Base-by-base conservation (phyloP, 2,888 invertebrate species). In the Rotaria socialis region DNA sequence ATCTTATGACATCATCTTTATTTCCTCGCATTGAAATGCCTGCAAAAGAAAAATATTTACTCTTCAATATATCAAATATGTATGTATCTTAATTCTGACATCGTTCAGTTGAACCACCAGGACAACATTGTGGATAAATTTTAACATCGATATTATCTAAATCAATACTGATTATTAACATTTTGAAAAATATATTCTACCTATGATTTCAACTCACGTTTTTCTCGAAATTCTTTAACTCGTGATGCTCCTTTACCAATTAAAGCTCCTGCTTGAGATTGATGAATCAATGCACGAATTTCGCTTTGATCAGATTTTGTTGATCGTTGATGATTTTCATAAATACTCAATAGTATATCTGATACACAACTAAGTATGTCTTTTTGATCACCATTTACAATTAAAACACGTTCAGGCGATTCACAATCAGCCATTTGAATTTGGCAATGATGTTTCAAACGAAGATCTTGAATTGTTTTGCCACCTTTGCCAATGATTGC, bases 381-480 rank as follows among this genome's bases (percentile, higher is more conserved):
- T 24, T 22, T 47, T 14, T 47, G 43, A 47, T 80, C 80, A 24
- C 80, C 80, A 47, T 43, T 80, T 10, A 80, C 14, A n/a, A 47
- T 80, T 47, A 80, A 80, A 47, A 80, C 80, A 97, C 98, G 97
- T 97, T 99, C 98, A 94, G 98, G 98, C 94, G 97, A 97, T 94
- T 96, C 96, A 94, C 96, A 97, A 95, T 99, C 99, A 94, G 98
- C 98, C 94, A 99, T 96, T 94, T 96, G 96, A 94, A 99, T 96
- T 94, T 47, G 43, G n/a, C 47, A 47, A 47, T 41, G 80, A 80
- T 80, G 80, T n/a, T 43, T 80, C n/a, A n/a, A 11, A 8, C 80
- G 80, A 24, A 80, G 47, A 47, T 80, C 47, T 80, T 80, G 80
- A n/a, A 80, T 80, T 11, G 80, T 80, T 80, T 80, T 80, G 2